Base-by-base conservation (phyloP, 2,113 vertebrate genomes). In the Otis tarda region DNA sequence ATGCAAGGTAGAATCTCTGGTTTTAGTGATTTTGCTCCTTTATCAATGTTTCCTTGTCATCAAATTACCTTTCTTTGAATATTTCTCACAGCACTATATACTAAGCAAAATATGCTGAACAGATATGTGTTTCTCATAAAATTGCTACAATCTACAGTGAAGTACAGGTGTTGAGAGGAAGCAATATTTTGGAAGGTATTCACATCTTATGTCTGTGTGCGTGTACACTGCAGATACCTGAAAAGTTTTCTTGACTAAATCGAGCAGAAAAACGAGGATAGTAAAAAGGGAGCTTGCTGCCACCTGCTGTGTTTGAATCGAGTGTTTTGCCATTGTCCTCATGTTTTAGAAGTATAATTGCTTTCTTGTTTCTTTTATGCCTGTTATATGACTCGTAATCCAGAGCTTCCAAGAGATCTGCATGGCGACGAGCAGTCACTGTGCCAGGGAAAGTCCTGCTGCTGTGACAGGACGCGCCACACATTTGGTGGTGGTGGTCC, bases 241-340 rank as follows among this genome's bases (percentile, higher is more conserved):
- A 33, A 35, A 77, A 81, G 61, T 70, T 79, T 65, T 39, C 12
- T 39, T 94, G 69, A 55, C 39, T 70, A 47, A 91, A 79, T n/a
- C 0, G 1, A 77, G 50, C 9, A 59, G 49, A 85, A 84, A 63
- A 77, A 33, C 2, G 3, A 77, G 43, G 20, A 35, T 23, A 47
- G 60, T 61, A 67, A 67, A 87, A 87, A 92, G 49, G 79, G 89
- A 95, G 57, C 79, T 90, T 94, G 80, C 94, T 97, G 95, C 95
- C 95, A 95, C 93, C 95, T 97, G 83, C 94, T 95, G 90, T 94
- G 94, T 94, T 95, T 55, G 23, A 79, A 23, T 53, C 23, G 18
- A 83, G 70, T n/a, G 79, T 83, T 93, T 92, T 93, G 82, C 60
- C 56, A 21, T 88, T 97, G 71, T 85, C 45, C 23, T 67, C 35